Evolutionary conservation across 2,797 vertebrate genomes (phyloP).

Genomic region (Cyprinodon diabolis): DNA sequence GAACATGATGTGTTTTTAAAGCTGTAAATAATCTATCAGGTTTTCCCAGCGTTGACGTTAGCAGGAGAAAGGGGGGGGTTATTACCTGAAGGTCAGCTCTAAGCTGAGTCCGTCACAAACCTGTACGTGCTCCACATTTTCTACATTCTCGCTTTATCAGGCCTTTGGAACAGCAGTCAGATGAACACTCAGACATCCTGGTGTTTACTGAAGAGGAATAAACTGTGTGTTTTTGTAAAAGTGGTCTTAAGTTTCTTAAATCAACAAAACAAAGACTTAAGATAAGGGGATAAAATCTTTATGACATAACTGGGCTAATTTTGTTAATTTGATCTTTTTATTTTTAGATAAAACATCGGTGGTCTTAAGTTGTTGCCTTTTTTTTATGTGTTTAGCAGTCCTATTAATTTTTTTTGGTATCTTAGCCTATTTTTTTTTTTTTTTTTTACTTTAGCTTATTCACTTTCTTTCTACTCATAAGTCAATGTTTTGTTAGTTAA

Average conservation of each 20-base stretch:
- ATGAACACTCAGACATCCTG: background rate
- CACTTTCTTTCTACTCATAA: too few species aligned
- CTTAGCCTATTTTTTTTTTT: too few species aligned
- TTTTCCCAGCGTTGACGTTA: background rate
- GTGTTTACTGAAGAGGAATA: background rate
- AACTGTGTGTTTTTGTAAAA: background rate
- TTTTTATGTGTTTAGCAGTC: too few species aligned
- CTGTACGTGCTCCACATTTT: background rate
- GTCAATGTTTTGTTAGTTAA: background rate
- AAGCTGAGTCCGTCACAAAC: too few species aligned
- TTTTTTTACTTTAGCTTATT: too few species aligned
- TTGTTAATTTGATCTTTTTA: background rate
- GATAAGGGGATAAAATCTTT: background rate
- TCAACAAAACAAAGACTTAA: background rate
- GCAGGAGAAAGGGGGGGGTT: background rate
- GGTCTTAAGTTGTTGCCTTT: too few species aligned
- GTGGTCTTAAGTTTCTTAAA: background rate
- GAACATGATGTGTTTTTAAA: background rate
- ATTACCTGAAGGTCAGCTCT: background rate
- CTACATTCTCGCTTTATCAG: background rate
- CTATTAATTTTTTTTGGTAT: background rate
- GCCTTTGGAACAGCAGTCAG: background rate
- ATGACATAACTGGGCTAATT: background rate
- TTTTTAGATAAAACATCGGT: background rate
- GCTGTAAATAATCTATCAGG: too few species aligned